Percentiles rank a stretch among this genome's conserved stretches.
Conservation (phyloP, 2,888 invertebrate species). For the Pristionchus mayeri region DNA sequence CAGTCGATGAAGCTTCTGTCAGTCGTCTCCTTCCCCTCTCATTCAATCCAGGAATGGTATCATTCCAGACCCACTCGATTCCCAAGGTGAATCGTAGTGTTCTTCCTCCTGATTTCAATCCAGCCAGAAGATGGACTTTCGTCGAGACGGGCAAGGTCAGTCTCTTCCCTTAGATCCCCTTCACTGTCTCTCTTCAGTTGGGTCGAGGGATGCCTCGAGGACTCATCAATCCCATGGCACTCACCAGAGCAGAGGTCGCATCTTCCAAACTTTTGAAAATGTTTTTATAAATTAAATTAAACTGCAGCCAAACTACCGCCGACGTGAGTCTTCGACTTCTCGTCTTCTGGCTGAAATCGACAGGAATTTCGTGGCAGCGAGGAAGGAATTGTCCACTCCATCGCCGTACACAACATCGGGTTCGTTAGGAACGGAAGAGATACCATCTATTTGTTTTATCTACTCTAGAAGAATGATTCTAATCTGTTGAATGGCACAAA, state of each 20-base stretch:
- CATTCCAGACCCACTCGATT: slow-evolving; percentile 46
- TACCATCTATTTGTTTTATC: no score
- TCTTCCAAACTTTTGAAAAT: not conserved
- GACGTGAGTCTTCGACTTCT: not conserved
- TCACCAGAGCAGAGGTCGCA: not conserved
- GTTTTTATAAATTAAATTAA: not conserved
- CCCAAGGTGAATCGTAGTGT: slow-evolving; percentile 47
- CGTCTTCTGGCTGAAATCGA: slow-evolving; percentile 37
- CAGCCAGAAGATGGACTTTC: slow-evolving; percentile 73
- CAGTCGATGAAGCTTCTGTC: slow-evolving; percentile 29
- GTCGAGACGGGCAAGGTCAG: slow-evolving; percentile 68
- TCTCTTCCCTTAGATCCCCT: not conserved
- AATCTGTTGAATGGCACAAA: no score
- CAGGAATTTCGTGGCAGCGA: slow-evolving; percentile 27
- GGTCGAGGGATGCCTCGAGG: slow-evolving; percentile 48
- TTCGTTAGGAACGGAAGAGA: not conserved
- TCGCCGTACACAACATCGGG: slow-evolving; percentile 49
- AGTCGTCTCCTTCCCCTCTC: not conserved
- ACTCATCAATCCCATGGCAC: slow-evolving; percentile 14
- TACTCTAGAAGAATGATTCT: no score
- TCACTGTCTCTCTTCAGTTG: not conserved
- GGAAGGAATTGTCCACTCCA: slow-evolving; percentile 44
- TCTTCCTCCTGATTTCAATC: slow-evolving; percentile 62
- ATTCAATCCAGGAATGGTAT: not conserved
- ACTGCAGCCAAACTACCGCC: not conserved